These are phyloP conservation scores for Sarcophaga variegata DNA, from an alignment of 2,888 invertebrate species.

Conservation along the genomic window DNA sequence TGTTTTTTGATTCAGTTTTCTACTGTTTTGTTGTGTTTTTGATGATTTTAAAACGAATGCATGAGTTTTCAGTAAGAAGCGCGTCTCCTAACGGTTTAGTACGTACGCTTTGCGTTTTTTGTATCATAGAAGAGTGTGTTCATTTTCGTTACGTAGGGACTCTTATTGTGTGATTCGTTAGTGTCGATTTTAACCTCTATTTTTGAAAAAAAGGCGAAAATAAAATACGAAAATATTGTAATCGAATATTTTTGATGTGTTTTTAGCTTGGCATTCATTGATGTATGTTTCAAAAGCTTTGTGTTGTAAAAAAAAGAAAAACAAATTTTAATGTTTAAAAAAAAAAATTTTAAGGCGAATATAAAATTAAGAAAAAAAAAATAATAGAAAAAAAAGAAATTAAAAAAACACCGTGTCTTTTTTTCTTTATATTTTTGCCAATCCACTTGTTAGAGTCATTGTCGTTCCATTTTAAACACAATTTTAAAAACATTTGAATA, in stretches of 20 bases:
- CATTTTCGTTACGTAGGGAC: slow-evolving; percentile 48
- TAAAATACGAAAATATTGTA: background rate
- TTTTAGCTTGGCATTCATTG: background rate
- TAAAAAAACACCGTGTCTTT: background rate
- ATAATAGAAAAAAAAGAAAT: background rate
- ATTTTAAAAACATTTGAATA: too few species aligned
- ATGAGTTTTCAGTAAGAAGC: slow-evolving; percentile 82
- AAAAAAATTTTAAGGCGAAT: slow-evolving; percentile 4
- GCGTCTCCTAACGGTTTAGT: slow-evolving; percentile 83
- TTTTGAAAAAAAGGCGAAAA: slow-evolving; percentile 12
- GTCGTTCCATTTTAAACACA: background rate
- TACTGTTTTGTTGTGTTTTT: slow-evolving; percentile 36
- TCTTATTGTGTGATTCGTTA: slow-evolving; percentile 52
- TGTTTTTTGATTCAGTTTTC: background rate
- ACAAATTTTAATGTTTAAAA: slow-evolving; percentile 7
- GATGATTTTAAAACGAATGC: slow-evolving; percentile 73
- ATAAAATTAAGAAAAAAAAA: too few species aligned
- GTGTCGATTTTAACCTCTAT: slow-evolving; percentile 45
- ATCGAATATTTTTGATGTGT: slow-evolving; percentile 28
- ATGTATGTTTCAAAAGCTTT: background rate
- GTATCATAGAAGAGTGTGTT: slow-evolving; percentile 71
- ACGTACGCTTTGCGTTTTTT: slow-evolving; percentile 81
- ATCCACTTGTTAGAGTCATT: slow-evolving; percentile 52
- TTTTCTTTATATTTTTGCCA: background rate
- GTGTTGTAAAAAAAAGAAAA: background rate